Conservation (phyloP, 1,140 invertebrate species). For the Pissodes strobi region DNA sequence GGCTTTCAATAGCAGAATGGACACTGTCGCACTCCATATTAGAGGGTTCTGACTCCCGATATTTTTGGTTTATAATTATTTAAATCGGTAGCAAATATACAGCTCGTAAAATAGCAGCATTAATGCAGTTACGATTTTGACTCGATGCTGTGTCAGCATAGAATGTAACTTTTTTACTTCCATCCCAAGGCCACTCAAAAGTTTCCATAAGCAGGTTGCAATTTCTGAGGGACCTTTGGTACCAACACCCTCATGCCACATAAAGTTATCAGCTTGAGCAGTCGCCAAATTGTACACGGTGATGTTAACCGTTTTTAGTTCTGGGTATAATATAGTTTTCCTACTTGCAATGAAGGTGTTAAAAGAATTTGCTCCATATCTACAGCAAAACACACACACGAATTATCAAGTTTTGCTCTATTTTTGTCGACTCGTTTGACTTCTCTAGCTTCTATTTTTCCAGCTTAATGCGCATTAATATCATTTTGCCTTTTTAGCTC, state of each 20-base stretch:
- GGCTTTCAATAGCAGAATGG: no score
- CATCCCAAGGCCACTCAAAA: neutral
- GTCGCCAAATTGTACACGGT: neutral
- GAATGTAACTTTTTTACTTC: neutral
- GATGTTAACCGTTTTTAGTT: neutral
- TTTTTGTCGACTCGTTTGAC: neutral
- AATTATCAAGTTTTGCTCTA: neutral
- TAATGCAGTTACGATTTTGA: no score
- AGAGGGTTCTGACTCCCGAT: neutral
- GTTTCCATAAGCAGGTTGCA: neutral
- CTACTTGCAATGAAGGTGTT: no score
- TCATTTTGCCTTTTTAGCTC: no score
- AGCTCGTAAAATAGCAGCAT: neutral
- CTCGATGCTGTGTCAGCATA: no score
- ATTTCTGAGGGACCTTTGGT: no score
- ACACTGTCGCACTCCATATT: no score
- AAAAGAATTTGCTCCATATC: neutral
- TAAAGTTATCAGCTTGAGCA: neutral
- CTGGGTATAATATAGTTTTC: no score
- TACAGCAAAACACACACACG: neutral
- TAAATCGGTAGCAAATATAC: neutral
- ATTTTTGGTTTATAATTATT: neutral
- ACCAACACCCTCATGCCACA: neutral
- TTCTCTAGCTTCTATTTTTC: neutral
- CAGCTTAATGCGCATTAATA: no score